These are phyloP conservation scores for Palythoa heliodiscus DNA, from an alignment of 92 coral and sea anemone species.

Conservation along the genomic window DNA sequence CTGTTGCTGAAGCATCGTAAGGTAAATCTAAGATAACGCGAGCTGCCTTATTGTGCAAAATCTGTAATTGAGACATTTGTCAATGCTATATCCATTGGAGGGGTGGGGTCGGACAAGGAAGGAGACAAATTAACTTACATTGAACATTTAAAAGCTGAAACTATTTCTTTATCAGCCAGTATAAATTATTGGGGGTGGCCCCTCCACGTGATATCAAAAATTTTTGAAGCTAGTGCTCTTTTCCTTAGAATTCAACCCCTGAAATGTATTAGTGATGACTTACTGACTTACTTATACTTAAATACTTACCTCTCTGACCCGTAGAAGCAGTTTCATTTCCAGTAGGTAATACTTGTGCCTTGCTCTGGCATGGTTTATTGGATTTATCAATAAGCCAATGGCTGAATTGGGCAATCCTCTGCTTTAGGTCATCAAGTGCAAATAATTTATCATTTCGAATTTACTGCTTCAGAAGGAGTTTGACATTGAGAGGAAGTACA, in stretches of 20 bases:
- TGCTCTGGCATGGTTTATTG: too few species aligned
- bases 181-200: not conserved
- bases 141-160: not conserved
- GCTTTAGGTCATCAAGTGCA: constrained; percentile 56
- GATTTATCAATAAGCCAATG: not conserved
- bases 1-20: too few species aligned
- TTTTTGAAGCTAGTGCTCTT: constrained; percentile 1
- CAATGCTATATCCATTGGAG: too few species aligned
- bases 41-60: too few species aligned
- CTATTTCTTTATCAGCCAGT: not conserved
- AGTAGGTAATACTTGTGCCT: not conserved
- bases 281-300: not conserved
- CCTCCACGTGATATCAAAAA: constrained; percentile 6
- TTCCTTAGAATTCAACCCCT: constrained; percentile 8
- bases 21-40: too few species aligned
- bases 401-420: constrained; percentile 42
- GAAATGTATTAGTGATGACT: not conserved
- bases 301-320: constrained; percentile 42
- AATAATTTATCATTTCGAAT: constrained; percentile 48
- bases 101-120: not conserved
- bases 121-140: not conserved
- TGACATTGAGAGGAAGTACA: constrained; percentile 67
- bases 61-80: too few species aligned
- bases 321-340: constrained; percentile 32
- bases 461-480: constrained; percentile 53